Base-by-base conservation (phyloP, 1,140 invertebrate species). In the Drosophila pallidifrons region DNA sequence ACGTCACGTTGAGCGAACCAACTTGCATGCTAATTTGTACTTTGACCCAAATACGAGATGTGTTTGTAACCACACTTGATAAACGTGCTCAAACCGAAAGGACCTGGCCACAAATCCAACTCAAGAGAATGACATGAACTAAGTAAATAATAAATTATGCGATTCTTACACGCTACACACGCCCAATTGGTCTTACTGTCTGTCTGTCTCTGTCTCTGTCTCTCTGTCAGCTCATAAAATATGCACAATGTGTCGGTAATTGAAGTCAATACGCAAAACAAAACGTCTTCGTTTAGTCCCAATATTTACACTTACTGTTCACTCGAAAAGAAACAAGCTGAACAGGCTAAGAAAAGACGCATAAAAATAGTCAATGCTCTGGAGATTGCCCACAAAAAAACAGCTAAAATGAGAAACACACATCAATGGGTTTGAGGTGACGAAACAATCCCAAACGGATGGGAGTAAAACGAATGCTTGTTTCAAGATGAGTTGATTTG, bases 191-290 rank as follows among this genome's bases (percentile, higher is more conserved):
- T 10, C 49, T 30, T 28, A 6, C 1, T 30, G 6, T n/a, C 5
- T 35, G 10, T 15, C 47, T 16, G 13, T 20, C 25, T 38, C 55
- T 30, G 15, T 38, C 55, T 10, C 32, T 5, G 13, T 7, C n/a
- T 15, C 16, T 54, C 46, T 43, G 51, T 20, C 32, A 55, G 20
- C 75, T 82, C 82, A 87, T 86, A 66, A 73, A 77, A 64, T 76
- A 87, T 86, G 82, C 82, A 79, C 63, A 64, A 47, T 59, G 82
- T 86, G 82, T 65, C 52, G 82, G 79, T 79, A 86, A 86, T 86
- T 86, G 82, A 82, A 82, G 71, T 70, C 75, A 79, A 86, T 82
- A 86, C 54, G 43, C 54, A 55, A 79, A 79, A 79, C 82, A 76
- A 79, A 82, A 75, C 68, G 74, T 81, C 77, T 75, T 54, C 68